phyloP scores from a whole-genome alignment of 1,140 invertebrate species.

The Pseudachorutes palmiensis region DNA sequence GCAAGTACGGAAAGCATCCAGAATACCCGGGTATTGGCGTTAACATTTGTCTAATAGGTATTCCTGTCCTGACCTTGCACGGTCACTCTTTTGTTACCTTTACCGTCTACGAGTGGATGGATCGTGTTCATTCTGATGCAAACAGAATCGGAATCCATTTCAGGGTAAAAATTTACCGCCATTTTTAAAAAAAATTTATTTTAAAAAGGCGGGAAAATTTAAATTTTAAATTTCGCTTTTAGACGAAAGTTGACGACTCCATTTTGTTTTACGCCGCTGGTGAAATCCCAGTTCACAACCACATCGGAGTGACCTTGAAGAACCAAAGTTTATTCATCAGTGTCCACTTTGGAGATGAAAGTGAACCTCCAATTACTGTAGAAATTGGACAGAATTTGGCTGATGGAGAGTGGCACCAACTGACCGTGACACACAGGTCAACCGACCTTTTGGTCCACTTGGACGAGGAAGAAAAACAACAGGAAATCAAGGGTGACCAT shows the following conservation, averaged over 20 bases:
- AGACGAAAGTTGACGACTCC: slow-evolving; percentile 77
- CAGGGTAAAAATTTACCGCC: slow-evolving; percentile 55
- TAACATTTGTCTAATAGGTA: slow-evolving; percentile 59
- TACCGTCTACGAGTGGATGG: slow-evolving; percentile 84
- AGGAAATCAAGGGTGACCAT: slow-evolving; percentile 61
- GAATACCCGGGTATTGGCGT: slow-evolving; percentile 6
- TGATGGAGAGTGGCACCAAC: slow-evolving; percentile 75
- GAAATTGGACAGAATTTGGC: slow-evolving; percentile 58
- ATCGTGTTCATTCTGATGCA: slow-evolving; percentile 74
- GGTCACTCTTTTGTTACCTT: slow-evolving; percentile 89
- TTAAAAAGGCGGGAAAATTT: neutral
- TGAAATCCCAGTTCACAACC: slow-evolving; percentile 70
- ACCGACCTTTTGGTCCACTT: slow-evolving; percentile 62
- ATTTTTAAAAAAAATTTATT: slow-evolving; percentile 16
- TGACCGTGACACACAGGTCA: slow-evolving; percentile 73
- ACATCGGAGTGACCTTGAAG: slow-evolving; percentile 69
- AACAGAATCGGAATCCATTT: slow-evolving; percentile 80
- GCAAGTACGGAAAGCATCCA: slow-evolving; percentile 60
- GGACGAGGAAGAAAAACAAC: slow-evolving; percentile 60
- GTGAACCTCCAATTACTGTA: slow-evolving; percentile 41
- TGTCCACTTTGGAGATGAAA: slow-evolving; percentile 72
- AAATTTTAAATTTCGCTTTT: slow-evolving; percentile 28
- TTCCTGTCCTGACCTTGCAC: slow-evolving; percentile 72
- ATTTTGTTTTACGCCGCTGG: slow-evolving; percentile 78
- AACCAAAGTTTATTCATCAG: slow-evolving; percentile 68